Conservation (phyloP, 2,797 vertebrate species). For the Lateolabrax maculatus region DNA sequence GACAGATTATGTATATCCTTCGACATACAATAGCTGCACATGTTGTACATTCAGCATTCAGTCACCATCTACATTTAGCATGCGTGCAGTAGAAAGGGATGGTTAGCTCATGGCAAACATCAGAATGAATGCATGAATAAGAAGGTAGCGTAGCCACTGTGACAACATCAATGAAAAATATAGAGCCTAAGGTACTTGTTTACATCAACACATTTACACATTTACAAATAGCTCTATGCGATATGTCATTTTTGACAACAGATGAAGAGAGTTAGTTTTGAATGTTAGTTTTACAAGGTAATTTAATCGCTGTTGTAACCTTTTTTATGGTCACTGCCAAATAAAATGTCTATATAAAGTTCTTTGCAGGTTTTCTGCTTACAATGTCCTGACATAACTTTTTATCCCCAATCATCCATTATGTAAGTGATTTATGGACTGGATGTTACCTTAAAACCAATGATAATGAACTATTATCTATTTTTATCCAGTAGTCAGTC, state of each 20-base stretch:
- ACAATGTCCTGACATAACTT: neutral
- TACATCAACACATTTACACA: slow-evolving; percentile 1
- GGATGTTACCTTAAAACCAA: slow-evolving; percentile 21
- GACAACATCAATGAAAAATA: slow-evolving; percentile 8
- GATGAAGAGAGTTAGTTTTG: neutral
- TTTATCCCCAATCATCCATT: neutral
- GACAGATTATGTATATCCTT: slow-evolving; percentile 57
- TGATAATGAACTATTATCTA: neutral
- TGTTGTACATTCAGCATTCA: slow-evolving; percentile 15
- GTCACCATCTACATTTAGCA: slow-evolving; percentile 27
- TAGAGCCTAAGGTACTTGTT: slow-evolving; percentile 11
- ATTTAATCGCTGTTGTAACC: neutral
- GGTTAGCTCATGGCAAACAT: slow-evolving; percentile 37
- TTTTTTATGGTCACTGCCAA: neutral
- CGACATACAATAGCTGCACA: slow-evolving; percentile 22
- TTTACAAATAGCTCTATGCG: neutral
- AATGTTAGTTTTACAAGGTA: neutral
- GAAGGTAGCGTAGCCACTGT: slow-evolving; percentile 1
- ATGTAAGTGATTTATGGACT: neutral
- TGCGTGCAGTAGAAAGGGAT: slow-evolving; percentile 5
- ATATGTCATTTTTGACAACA: slow-evolving; percentile 15
- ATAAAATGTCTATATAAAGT: neutral
- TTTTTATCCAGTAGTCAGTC: slow-evolving; percentile 15
- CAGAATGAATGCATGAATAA: slow-evolving; percentile 11
- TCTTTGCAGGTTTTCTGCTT: neutral